Conservation (phyloP, 2,888 invertebrate species). For the Cosmia trapezina region DNA sequence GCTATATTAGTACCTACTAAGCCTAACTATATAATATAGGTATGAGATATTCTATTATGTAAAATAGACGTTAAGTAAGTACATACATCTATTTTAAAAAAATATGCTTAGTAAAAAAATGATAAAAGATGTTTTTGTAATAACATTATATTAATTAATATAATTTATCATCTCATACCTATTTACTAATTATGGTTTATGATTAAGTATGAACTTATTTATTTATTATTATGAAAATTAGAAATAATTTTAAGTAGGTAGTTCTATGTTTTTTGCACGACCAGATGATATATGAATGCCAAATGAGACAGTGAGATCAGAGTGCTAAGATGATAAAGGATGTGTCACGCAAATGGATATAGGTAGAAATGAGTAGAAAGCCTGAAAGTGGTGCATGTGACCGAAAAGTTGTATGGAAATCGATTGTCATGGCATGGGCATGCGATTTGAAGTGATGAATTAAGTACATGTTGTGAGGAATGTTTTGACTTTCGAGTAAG, state of each 20-base stretch:
- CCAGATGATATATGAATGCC: no score
- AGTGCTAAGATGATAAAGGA: neutral
- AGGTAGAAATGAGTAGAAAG: neutral
- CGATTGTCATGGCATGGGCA: neutral
- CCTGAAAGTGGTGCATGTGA: neutral
- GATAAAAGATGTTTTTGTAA: no score
- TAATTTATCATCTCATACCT: neutral
- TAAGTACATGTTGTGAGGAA: neutral
- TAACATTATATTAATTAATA: neutral
- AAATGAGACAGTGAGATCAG: slow-evolving; percentile 12
- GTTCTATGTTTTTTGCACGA: neutral
- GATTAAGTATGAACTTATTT: no score
- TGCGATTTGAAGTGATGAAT: neutral
- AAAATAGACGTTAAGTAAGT: no score
- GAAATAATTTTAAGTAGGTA: neutral
- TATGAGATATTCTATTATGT: no score
- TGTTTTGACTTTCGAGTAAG: neutral
- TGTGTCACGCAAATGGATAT: neutral
- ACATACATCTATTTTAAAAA: neutral
- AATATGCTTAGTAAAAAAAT: no score
- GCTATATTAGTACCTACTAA: neutral
- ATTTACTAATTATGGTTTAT: neutral
- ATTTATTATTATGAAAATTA: neutral
- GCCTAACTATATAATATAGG: neutral
- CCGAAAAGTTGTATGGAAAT: neutral